A percentile compares a stretch with the other conserved stretches of the same genome.
phyloP scores from a whole-genome alignment of 2,888 invertebrate species.

The Rosalia funebris region DNA sequence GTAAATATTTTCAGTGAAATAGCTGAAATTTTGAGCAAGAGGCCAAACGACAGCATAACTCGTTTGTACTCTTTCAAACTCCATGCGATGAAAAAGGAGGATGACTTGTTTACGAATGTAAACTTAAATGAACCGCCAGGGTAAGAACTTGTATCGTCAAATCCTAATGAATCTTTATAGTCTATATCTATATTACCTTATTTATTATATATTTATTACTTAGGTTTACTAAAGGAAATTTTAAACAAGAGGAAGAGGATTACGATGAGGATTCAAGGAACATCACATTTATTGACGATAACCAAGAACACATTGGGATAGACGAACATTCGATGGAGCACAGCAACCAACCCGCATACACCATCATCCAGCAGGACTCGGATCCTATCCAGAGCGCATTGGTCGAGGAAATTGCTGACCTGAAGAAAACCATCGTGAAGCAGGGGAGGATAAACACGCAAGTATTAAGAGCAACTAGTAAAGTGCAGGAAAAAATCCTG shows the following conservation, averaged over 20 bases:
- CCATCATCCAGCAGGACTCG: slow-evolving; percentile 18
- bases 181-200: too few species aligned
- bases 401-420: slow-evolving; percentile 31
- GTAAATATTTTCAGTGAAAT: slow-evolving; percentile 34
- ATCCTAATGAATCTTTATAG: too few species aligned
- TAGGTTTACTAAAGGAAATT: too few species aligned
- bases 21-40: slow-evolving; percentile 38
- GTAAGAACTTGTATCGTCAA: slow-evolving; percentile 31
- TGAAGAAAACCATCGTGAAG: slow-evolving; percentile 30
- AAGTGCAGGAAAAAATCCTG: slow-evolving; percentile 32
- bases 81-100: slow-evolving; percentile 19
- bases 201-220: too few species aligned
- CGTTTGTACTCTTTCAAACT: slow-evolving; percentile 18
- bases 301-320: background rate
- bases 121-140: slow-evolving; percentile 39
- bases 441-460: slow-evolving; percentile 28
- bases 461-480: slow-evolving; percentile 27
- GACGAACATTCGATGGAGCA: slow-evolving; percentile 20
- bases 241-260: too few species aligned
- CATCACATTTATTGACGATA: slow-evolving; percentile 14
- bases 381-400: slow-evolving; percentile 26
- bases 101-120: slow-evolving; percentile 23
- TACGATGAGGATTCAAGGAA: slow-evolving; percentile 20
- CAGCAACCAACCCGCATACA: slow-evolving; percentile 15
- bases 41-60: slow-evolving; percentile 35